Evolutionary conservation across 2,113 vertebrate genomes (phyloP).

Genomic region (Labeo rohita): DNA sequence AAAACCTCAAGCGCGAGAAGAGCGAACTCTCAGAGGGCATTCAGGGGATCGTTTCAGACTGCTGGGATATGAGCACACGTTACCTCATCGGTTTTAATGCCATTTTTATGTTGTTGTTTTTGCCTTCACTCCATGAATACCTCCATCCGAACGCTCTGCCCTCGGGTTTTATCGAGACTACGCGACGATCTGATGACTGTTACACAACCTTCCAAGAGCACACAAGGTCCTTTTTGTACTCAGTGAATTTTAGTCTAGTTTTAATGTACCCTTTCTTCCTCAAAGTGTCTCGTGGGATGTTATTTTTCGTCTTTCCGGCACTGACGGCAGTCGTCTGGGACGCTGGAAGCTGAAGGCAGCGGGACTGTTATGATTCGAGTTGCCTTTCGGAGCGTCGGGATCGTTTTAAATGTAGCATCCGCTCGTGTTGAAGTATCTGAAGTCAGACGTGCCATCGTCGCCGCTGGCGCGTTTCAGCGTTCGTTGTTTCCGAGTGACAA

Average conservation of each 20-base stretch:
- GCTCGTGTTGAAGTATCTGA: conserved; percentile 14
- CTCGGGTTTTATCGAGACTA: not conserved
- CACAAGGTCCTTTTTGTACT: conserved; percentile 36
- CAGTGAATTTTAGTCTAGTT: conserved; percentile 21
- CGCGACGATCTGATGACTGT: conserved; percentile 40
- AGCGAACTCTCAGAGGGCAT: conserved; percentile 29
- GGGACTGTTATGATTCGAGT: conserved; percentile 43
- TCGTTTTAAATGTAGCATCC: conserved; percentile 19
- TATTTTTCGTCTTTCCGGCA: conserved; percentile 5
- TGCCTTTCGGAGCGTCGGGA: not conserved
- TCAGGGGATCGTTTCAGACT: conserved; percentile 41
- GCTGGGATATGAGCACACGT: conserved; percentile 48
- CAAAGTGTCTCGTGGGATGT: not conserved
- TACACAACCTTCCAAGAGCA: conserved; percentile 37
- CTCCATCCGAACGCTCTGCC: conserved; percentile 33
- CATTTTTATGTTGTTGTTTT: conserved; percentile 21
- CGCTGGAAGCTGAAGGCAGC: conserved; percentile 47
- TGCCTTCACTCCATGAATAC: conserved; percentile 51
- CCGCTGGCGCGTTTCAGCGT: not conserved
- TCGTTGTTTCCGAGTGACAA: conserved; percentile 10
- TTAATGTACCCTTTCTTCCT: conserved; percentile 4
- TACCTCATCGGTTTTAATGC: conserved; percentile 52
- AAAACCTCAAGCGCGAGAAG: not conserved
- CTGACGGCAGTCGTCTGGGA: conserved; percentile 6
- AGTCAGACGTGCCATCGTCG: conserved; percentile 6